Evolutionary conservation across 2,888 invertebrate species (phyloP).

Genomic region (Alentia gelatinosa): DNA sequence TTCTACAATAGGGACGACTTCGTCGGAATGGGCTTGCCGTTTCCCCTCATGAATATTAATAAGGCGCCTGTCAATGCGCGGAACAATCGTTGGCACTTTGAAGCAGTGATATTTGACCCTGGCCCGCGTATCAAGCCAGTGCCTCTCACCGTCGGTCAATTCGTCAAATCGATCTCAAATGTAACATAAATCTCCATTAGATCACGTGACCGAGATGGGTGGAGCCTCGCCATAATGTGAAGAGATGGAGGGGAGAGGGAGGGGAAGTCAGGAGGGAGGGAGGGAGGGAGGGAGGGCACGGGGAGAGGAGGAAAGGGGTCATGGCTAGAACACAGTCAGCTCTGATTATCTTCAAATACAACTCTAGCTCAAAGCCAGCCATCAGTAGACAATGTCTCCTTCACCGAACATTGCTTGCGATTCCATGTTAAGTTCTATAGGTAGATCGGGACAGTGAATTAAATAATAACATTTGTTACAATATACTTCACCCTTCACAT

Average conservation of each 20-base stretch:
- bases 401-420: too few relatives aligned
- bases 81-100: background rate
- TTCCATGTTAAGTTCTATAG: too few relatives aligned
- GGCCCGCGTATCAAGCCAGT: background rate
- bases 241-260: background rate
- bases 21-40: background rate
- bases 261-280: background rate
- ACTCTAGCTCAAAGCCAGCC: too few relatives aligned
- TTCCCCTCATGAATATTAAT: background rate
- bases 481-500: too few relatives aligned
- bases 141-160: background rate
- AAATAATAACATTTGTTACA: too few relatives aligned
- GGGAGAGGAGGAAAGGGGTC: background rate
- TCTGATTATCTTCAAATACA: too few relatives aligned
- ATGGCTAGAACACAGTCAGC: too few relatives aligned
- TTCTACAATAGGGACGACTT: background rate
- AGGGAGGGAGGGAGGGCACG: background rate
- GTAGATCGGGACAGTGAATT: too few relatives aligned
- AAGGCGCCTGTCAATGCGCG: background rate
- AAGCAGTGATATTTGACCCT: background rate
- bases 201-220: background rate
- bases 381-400: too few relatives aligned
- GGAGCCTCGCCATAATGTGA: too few relatives aligned
- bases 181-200: constrained; percentile 16
- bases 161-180: constrained; percentile 4